A percentile compares a stretch with the other conserved stretches of the same genome.
These are phyloP conservation scores for Dolomedes plantarius DNA, from an alignment of 2,888 invertebrate species.

Conservation along the genomic window DNA sequence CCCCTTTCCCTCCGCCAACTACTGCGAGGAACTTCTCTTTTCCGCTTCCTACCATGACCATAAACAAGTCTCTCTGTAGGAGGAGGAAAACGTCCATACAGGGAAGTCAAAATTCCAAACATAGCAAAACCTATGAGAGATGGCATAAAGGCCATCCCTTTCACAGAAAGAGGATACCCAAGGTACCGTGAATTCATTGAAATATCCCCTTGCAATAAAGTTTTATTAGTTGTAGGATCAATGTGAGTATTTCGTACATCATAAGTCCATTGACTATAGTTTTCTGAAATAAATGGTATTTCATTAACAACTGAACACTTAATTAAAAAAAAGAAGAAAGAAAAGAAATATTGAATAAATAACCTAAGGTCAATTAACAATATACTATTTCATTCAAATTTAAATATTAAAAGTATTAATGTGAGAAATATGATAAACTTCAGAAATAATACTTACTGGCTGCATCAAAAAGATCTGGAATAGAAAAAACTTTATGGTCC, in stretches of 20 bases:
- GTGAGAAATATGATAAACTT: too few relatives aligned
- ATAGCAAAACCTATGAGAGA: slow-evolving; percentile 74
- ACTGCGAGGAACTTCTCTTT: slow-evolving; percentile 69
- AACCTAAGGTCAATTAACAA: not conserved
- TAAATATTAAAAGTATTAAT: too few relatives aligned
- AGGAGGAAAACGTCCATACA: slow-evolving; percentile 76
- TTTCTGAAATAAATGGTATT: slow-evolving; percentile 73
- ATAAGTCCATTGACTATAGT: slow-evolving; percentile 77
- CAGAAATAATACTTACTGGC: slow-evolving; percentile 72
- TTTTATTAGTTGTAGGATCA: slow-evolving; percentile 77
- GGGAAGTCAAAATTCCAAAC: slow-evolving; percentile 76
- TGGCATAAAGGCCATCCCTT: slow-evolving; percentile 79
- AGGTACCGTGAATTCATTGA: slow-evolving; percentile 79
- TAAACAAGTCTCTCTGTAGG: slow-evolving; percentile 72
- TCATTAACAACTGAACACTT: too few relatives aligned
- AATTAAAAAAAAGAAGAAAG: too few relatives aligned
- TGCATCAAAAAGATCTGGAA: slow-evolving; percentile 75
- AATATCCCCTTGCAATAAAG: slow-evolving; percentile 77
- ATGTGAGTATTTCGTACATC: slow-evolving; percentile 76
- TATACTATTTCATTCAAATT: too few relatives aligned
- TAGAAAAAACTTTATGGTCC: slow-evolving; percentile 77
- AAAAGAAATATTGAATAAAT: too few relatives aligned
- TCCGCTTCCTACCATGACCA: slow-evolving; percentile 71
- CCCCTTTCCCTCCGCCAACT: slow-evolving; percentile 74
- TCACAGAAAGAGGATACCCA: slow-evolving; percentile 77